A percentile compares a stretch with the other conserved stretches of the same genome.
These are phyloP conservation scores for Ophion ventricosus DNA, from an alignment of 2,888 invertebrate species.

Conservation along the genomic window DNA sequence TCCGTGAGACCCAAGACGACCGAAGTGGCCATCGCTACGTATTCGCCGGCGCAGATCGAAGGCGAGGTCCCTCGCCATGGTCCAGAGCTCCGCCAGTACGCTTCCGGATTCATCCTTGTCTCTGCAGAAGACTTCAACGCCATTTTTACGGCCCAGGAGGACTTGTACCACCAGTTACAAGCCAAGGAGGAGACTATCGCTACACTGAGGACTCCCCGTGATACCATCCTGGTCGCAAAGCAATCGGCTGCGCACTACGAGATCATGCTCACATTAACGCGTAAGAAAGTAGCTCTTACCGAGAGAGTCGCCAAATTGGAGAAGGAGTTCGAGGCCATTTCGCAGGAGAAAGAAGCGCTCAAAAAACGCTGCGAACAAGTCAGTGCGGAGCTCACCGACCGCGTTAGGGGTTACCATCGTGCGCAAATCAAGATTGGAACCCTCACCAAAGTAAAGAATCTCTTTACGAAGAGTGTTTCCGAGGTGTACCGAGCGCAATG, in stretches of 20 bases:
- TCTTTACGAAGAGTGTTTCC: too few relatives aligned
- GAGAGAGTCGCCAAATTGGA: background rate
- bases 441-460: too few relatives aligned
- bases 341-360: background rate
- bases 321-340: background rate
- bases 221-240: too few relatives aligned
- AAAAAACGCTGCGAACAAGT: background rate
- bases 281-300: background rate
- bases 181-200: too few relatives aligned
- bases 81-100: background rate
- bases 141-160: background rate
- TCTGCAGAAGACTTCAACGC: background rate
- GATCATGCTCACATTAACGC: background rate
- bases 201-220: background rate
- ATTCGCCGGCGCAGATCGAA: fast-evolving
- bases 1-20: too few relatives aligned
- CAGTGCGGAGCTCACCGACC: too few relatives aligned
- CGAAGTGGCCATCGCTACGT: background rate
- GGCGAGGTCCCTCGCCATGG: background rate
- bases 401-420: too few relatives aligned
- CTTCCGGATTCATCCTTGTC: background rate
- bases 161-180: too few relatives aligned
- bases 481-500: too few relatives aligned
- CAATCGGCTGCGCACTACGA: background rate
- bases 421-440: too few relatives aligned